phyloP scores from a whole-genome alignment of 1,140 invertebrate species.

The Drosophila sturtevanti region DNA sequence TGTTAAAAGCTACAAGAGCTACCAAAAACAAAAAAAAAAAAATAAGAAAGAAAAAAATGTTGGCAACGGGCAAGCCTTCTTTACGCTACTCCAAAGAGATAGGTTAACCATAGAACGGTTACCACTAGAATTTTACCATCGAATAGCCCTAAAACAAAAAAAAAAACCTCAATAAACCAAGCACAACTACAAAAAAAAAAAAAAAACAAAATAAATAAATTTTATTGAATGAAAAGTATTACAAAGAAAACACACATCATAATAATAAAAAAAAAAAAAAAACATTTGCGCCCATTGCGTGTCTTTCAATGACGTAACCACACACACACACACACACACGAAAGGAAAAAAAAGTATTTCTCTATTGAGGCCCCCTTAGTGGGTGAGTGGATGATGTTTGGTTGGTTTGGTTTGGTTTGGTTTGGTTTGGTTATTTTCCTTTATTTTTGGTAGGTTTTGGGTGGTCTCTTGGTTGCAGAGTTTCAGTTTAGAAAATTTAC shows the following conservation, averaged over 20 bases:
- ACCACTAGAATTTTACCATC: neutral
- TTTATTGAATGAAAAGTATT: constrained; percentile 42
- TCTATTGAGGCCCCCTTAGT: constrained; percentile 1
- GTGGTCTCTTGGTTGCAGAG: neutral
- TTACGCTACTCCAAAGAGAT: neutral
- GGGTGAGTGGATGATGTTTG: neutral
- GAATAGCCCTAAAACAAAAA: neutral
- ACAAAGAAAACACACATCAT: constrained; percentile 27
- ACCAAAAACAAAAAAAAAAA: constrained; percentile 34
- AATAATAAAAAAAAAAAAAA: constrained; percentile 67
- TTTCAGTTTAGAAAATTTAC: constrained; percentile 33
- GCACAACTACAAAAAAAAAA: constrained; percentile 5
- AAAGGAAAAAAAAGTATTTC: constrained; percentile 1
- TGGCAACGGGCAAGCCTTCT: constrained; percentile 6
- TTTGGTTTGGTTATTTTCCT: neutral
- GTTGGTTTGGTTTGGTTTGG: too few species aligned
- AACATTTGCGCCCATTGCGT: constrained; percentile 70
- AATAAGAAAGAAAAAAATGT: constrained; percentile 17
- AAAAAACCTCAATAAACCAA: constrained; percentile 22
- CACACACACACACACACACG: constrained; percentile 21
- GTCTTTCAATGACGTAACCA: constrained; percentile 70
- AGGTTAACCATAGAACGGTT: neutral
- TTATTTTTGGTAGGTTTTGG: neutral
- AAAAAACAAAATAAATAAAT: constrained; percentile 16
- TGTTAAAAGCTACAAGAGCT: constrained; percentile 77